Base-by-base conservation (phyloP, 2,113 vertebrate genomes). In the Apaloderma vittatum region DNA sequence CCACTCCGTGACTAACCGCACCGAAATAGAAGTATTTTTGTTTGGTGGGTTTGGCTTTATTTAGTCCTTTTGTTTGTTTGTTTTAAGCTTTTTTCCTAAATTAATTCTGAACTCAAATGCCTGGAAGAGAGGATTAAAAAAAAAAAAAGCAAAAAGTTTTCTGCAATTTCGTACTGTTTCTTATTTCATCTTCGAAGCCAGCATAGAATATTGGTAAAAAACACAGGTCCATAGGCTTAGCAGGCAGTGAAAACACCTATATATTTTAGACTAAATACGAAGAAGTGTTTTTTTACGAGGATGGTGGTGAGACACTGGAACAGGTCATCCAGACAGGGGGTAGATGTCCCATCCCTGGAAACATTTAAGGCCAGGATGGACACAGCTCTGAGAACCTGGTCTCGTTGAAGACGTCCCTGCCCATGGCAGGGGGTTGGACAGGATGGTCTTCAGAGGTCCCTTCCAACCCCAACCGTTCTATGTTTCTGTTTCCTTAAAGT, bases 31-130 rank as follows among this genome's bases (percentile, higher is more conserved):
- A 63, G 11, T 37, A 11, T 22, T 83, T 85, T 62, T 54, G 23
- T 74, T 32, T 21, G 10, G 10, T 46, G 11, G 2, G 40, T 40
- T 40, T 40, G 5, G 5, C 0, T 2, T 65, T 66, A 40, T 46
- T 32, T 3, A 40, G 59, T 13, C 18, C 13, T 12, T 57, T 45
- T 45, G 2, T n/a, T 59, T 77, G 24, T 32, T 79, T 86, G 34
- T 40, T 76, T 66, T 11, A 59, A 81, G 34, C 24, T 46, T 86
- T 66, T 37, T 27, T 62, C 1, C 0, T 24, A 45, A 77, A 51
- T 26, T 49, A 71, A 55, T 67, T 85, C 32, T 85, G 51, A 87
- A 74, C 27, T 62, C 16, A 71, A 81, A 81, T 43, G 22, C 37
- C 63, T 34, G 12, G 30, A 17, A 90, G 13, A 84, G 9, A 72